These are phyloP conservation scores for Pangasianodon gigas DNA, from an alignment of 2,113 vertebrate species.

Conservation along the genomic window DNA sequence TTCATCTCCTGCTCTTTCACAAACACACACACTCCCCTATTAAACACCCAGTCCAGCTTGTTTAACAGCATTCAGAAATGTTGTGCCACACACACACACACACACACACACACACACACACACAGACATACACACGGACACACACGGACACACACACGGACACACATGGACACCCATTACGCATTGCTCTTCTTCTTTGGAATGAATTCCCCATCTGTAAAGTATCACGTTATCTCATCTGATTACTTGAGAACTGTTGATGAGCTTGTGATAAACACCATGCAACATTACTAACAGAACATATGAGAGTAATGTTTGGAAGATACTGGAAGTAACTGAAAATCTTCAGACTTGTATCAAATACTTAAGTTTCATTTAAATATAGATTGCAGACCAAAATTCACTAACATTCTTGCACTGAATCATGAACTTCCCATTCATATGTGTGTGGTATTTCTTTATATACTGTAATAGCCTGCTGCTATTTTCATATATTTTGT, in stretches of 20 bases:
- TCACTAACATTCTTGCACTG: neutral
- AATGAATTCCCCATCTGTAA: neutral
- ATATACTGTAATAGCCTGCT: neutral
- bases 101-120: neutral
- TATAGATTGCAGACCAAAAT: neutral
- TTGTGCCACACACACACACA: neutral
- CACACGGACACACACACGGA: neutral
- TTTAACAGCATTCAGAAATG: constrained; percentile 65
- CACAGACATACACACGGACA: neutral
- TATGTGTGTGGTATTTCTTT: neutral
- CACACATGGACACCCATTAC: neutral
- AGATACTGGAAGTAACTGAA: neutral
- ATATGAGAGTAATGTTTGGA: neutral
- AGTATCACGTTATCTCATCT: neutral
- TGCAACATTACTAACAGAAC: neutral
- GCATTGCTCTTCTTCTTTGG: neutral
- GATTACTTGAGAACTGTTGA: neutral
- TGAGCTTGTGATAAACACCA: neutral
- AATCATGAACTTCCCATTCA: neutral
- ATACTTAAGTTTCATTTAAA: neutral
- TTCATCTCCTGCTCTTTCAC: neutral
- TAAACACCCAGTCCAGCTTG: constrained; percentile 60
- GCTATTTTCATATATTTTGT: neutral
- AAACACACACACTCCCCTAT: constrained; percentile 22
- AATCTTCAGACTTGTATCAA: neutral